Percentiles rank a stretch among this genome's conserved stretches.
Conservation (phyloP, 2,888 invertebrate genomes). For the Pollenia angustigena region DNA sequence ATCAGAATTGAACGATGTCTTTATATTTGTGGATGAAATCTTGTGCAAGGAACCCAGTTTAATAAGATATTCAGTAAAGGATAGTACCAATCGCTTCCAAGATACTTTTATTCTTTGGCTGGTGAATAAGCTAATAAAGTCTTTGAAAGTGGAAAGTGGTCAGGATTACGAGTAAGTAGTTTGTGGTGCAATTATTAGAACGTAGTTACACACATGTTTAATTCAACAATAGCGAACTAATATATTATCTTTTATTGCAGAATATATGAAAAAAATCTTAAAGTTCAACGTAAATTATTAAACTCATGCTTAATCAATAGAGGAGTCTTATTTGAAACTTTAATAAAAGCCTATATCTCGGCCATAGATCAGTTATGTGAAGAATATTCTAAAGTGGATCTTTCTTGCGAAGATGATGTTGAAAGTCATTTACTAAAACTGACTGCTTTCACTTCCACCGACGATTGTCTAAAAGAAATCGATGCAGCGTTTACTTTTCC, state of each 20-base stretch:
- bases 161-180: conserved; percentile 70
- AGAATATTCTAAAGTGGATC: conserved; percentile 66
- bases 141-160: conserved; percentile 69
- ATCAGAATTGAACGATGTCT: conserved; percentile 76
- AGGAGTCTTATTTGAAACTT: conserved; percentile 78
- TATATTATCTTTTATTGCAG: conserved; percentile 71
- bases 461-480: conserved; percentile 76
- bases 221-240: background rate
- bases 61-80: conserved; percentile 77
- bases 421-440: conserved; percentile 41
- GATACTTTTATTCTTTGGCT: conserved; percentile 80
- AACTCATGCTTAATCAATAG: conserved; percentile 81
- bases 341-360: conserved; percentile 77
- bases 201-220: no score
- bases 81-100: conserved; percentile 77
- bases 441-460: conserved; percentile 75
- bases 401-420: conserved; percentile 66
- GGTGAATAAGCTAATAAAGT: conserved; percentile 78
- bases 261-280: conserved; percentile 77
- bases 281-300: conserved; percentile 80
- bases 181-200: background rate
- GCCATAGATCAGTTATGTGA: conserved; percentile 77
- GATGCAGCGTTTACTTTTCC: conserved; percentile 76
- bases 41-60: conserved; percentile 81
- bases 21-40: conserved; percentile 79